Percentiles rank a stretch among this genome's conserved stretches.
phyloP scores from a whole-genome alignment of 2,888 invertebrate genomes.

The Leptogaster cylindrica region DNA sequence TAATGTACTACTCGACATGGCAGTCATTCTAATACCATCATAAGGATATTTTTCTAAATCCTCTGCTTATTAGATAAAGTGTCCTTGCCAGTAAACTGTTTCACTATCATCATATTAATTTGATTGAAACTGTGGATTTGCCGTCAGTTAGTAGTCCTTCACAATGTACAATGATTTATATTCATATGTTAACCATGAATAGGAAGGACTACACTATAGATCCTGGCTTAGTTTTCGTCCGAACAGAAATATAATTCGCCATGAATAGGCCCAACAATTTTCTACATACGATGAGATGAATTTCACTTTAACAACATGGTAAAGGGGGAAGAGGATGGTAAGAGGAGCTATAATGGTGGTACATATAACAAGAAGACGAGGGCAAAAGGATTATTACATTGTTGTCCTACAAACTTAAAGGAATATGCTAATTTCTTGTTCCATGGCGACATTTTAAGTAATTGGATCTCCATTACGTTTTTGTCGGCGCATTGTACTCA shows the following conservation, averaged over 20 bases:
- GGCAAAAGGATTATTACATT: constrained; percentile 45
- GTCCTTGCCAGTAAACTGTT: constrained; percentile 42
- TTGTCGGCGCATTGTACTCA: constrained; percentile 47
- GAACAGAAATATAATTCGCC: constrained; percentile 44
- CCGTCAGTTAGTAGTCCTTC: constrained; percentile 18
- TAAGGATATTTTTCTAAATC: constrained; percentile 40
- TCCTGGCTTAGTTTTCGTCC: constrained; percentile 16
- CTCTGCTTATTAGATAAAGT: constrained; percentile 44
- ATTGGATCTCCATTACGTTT: constrained; percentile 62
- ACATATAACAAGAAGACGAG: constrained; percentile 42
- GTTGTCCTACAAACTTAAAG: constrained; percentile 48
- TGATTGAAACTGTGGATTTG: constrained; percentile 32
- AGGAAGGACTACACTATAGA: constrained; percentile 43
- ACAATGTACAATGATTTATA: constrained; percentile 46
- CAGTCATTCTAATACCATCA: constrained; percentile 36
- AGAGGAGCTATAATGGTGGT: not conserved
- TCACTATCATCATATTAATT: constrained; percentile 46
- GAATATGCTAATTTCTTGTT: constrained; percentile 61
- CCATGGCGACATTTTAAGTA: constrained; percentile 61
- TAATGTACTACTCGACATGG: constrained; percentile 38
- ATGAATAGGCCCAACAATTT: constrained; percentile 45
- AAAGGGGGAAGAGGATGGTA: not conserved
- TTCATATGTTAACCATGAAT: constrained; percentile 44
- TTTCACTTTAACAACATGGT: too few species aligned
- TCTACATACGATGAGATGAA: too few species aligned